phyloP scores from a whole-genome alignment of 2,797 vertebrate species.

The Chloroceryle amazona region DNA sequence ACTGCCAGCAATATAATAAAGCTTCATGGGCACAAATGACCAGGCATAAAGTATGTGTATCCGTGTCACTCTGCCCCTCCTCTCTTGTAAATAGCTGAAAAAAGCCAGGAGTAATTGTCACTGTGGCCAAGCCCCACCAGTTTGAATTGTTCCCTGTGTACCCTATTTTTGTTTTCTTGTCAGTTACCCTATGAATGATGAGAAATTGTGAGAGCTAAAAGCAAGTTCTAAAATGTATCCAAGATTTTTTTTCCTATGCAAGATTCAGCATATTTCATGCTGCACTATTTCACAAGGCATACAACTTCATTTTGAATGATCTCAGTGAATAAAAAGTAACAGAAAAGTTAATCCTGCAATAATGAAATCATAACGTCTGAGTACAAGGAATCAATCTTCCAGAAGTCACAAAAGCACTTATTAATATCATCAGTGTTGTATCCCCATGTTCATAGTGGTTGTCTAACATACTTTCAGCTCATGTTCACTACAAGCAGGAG shows the following conservation, averaged over 20 bases:
- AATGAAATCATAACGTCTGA: not conserved
- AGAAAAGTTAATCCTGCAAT: conserved; percentile 6
- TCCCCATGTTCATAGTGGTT: not conserved
- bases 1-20: not conserved
- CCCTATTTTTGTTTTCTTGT: not conserved
- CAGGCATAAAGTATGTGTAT: not conserved
- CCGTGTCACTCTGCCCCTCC: not conserved
- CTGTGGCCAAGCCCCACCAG: not conserved
- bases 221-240: not conserved
- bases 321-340: not conserved
- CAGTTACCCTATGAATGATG: not conserved
- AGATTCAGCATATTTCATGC: not conserved
- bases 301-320: not conserved
- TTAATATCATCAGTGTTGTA: conserved; percentile 33
- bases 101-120: not conserved
- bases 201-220: not conserved
- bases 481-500: not conserved
- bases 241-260: not conserved
- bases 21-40: not conserved
- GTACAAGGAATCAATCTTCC: conserved; percentile 15
- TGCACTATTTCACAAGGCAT: not conserved
- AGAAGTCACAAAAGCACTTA: not conserved
- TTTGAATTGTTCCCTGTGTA: not conserved
- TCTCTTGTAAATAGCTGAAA: not conserved
- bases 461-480: not conserved